Evolutionary conservation across 35 echinoderm and acorn worm genomes (phyloP), one percentile per base, ranked within the genome.

Genomic region (Eucidaris tribuloides): DNA sequence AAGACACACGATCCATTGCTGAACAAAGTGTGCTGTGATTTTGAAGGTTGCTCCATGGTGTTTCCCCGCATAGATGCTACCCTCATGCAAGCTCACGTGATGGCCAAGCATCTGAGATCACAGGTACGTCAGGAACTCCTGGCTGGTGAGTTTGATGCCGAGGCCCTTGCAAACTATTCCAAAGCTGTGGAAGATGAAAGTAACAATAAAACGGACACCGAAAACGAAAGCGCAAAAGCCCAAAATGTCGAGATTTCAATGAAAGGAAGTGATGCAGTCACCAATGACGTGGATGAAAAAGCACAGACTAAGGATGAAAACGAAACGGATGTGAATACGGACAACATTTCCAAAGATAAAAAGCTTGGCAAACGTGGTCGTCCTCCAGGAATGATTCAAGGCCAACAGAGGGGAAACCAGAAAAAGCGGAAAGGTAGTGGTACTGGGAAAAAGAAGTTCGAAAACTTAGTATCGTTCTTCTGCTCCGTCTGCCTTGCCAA

Each of bases 81-180:
- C 18, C 24, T 74, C 5, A 38, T 97, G 17, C 83, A 84, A 54
- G 59, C 60, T 17, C 94, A 97, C 85, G 85, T 97, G 23, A 57
- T 46, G 24, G 38, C 71, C 1, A 46, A 79, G 5, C 94, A 97
- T 72, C 58, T 94, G 22, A 61, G 79, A 38, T 71, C 76, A 37
- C 38, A 66, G 35, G 44, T 86, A 13, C 24, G 58, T 11, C 48
- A 78, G 18, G 48, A 85, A 17, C 7, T 83, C 6, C 39, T 59
- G 3, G 29, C 63, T 3, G 39, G n/a, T 14, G 13, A 78, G 45
- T 71, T 24, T 2, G 34, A 84, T 22, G 45, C 48, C 0, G 49
- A 32, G 42, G 40, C 15, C 24, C 41, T 37, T 28, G 28, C 65
- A 70, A 64, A 79, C 46, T 35, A 58, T 43, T 13, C 23, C 32